Evolutionary conservation across 2,888 invertebrate species (phyloP).

Genomic region (Drosophila quinaria): DNA sequence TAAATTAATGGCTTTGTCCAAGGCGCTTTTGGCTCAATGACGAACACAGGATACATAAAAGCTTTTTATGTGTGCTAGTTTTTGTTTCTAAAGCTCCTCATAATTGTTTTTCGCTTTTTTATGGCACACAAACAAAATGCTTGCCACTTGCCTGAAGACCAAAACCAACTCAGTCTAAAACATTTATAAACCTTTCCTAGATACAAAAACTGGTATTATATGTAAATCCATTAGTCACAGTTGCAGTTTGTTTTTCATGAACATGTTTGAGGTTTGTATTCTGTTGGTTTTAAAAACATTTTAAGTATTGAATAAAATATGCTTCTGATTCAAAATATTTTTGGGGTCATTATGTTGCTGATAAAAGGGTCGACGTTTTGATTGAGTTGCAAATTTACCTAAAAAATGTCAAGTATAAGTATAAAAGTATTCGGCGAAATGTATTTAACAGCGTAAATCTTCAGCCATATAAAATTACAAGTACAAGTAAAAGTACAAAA

Average conservation of each 20-base stretch:
- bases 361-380: too few relatives aligned
- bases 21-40: conserved; percentile 30
- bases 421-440: too few relatives aligned
- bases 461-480: too few relatives aligned
- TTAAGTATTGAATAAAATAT: too few relatives aligned
- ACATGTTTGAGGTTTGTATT: too few relatives aligned
- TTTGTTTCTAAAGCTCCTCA: conserved; percentile 15
- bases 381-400: too few relatives aligned
- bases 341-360: too few relatives aligned
- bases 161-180: neutral
- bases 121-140: conserved; percentile 10
- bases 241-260: conserved; percentile 5
- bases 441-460: too few relatives aligned
- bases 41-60: conserved; percentile 5
- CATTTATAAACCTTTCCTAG: neutral
- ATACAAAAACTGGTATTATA: neutral
- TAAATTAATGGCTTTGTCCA: conserved; percentile 41
- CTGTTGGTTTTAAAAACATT: too few relatives aligned
- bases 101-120: conserved; percentile 20
- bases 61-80: conserved; percentile 19
- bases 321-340: too few relatives aligned
- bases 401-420: too few relatives aligned
- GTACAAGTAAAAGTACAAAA: too few relatives aligned
- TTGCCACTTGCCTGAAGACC: conserved; percentile 18
- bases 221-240: conserved; percentile 4